Conservation (phyloP, 2,888 invertebrate species). For the Nebria salina region DNA sequence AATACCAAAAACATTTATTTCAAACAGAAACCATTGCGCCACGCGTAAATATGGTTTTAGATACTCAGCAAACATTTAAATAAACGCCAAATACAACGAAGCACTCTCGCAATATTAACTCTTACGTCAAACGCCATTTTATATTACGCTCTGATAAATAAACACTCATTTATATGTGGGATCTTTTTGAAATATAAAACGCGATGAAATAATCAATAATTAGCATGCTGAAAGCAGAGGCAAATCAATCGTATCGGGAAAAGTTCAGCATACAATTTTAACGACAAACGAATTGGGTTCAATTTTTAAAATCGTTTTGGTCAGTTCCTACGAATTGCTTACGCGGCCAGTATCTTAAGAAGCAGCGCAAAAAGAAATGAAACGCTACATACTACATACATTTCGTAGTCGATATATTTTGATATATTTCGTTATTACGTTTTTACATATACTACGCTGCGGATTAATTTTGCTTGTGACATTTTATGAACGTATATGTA, state of each 20-base stretch:
- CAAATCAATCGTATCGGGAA: neutral
- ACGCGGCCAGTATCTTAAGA: neutral
- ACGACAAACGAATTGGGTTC: neutral
- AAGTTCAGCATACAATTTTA: neutral
- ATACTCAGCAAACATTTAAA: neutral
- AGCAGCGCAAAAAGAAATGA: neutral
- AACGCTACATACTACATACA: neutral
- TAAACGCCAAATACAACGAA: neutral
- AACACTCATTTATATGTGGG: no score
- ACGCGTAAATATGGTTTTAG: neutral
- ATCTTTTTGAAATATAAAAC: no score
- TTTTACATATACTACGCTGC: neutral
- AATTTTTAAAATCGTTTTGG: neutral
- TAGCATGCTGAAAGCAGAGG: neutral
- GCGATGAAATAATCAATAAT: neutral
- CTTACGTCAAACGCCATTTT: neutral
- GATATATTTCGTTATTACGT: slow-evolving; percentile 4
- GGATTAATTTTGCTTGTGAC: neutral
- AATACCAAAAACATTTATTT: neutral
- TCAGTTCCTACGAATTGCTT: neutral
- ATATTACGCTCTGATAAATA: no score
- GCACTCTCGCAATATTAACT: neutral
- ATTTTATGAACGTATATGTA: neutral
- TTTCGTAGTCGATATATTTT: neutral
- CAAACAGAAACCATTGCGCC: neutral